These are phyloP conservation scores for Homarus americanus DNA, from an alignment of 1,140 invertebrate genomes.

Conservation along the genomic window DNA sequence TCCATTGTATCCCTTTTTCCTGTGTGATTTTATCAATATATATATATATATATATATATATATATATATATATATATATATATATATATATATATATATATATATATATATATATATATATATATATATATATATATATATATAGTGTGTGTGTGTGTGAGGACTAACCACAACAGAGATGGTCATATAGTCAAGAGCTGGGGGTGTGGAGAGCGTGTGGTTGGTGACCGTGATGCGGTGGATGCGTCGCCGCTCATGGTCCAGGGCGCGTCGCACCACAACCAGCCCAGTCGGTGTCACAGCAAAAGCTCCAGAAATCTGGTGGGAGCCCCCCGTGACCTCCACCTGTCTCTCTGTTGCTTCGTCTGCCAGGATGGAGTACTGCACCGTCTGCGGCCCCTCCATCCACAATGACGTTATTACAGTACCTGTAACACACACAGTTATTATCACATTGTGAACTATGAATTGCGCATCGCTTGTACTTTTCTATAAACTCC, in stretches of 20 bases:
- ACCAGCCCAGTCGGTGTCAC: slow-evolving; percentile 58
- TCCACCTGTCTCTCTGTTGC: neutral
- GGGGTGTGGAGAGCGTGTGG: slow-evolving; percentile 60
- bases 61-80: too few relatives aligned
- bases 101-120: too few relatives aligned
- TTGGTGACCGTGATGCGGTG: slow-evolving; percentile 87
- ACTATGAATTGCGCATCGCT: too few relatives aligned
- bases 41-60: too few relatives aligned
- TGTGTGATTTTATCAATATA: too few relatives aligned
- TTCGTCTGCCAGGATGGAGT: slow-evolving; percentile 79
- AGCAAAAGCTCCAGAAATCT: slow-evolving; percentile 49
- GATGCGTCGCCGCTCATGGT: slow-evolving; percentile 86
- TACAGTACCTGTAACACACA: slow-evolving; percentile 62
- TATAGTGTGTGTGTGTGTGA: neutral
- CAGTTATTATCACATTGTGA: too few relatives aligned
- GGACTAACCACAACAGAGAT: slow-evolving; percentile 70
- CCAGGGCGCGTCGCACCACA: slow-evolving; percentile 83
- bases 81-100: too few relatives aligned
- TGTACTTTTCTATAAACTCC: too few relatives aligned
- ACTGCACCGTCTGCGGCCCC: slow-evolving; percentile 66
- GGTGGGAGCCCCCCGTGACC: neutral
- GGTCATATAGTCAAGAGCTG: slow-evolving; percentile 72
- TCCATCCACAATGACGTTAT: slow-evolving; percentile 69
- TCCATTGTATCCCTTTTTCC: too few relatives aligned
- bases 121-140: too few relatives aligned